Evolutionary conservation across 2,888 invertebrate genomes (phyloP).

Genomic region (Pseudanteris insignis): DNA sequence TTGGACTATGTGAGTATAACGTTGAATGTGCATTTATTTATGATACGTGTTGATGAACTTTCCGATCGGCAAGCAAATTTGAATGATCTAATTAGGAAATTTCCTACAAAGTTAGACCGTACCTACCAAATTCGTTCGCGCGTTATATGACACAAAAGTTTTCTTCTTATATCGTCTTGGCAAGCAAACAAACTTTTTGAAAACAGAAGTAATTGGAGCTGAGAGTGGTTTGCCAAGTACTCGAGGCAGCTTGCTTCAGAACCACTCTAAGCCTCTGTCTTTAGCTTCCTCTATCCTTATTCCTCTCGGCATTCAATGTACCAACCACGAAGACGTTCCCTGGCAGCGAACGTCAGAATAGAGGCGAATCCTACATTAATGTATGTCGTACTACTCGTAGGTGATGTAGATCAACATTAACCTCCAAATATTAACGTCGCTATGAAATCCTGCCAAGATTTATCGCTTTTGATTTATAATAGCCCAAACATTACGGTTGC

Average conservation of each 20-base stretch:
- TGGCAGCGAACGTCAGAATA: constrained; percentile 16
- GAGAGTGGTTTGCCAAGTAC: constrained; percentile 46
- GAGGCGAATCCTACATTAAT: constrained; percentile 33
- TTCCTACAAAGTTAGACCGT: neutral
- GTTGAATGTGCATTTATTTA: too few relatives aligned
- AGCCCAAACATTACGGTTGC: too few relatives aligned
- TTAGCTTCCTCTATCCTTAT: constrained; percentile 26
- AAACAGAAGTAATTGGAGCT: constrained; percentile 44
- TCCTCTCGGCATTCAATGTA: constrained; percentile 6
- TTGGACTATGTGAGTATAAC: too few relatives aligned
- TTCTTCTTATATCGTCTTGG: constrained; percentile 34
- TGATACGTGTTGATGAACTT: too few relatives aligned
- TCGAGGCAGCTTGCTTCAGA: constrained; percentile 39
- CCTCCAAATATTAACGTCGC: too few relatives aligned
- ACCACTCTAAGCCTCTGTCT: constrained; percentile 39
- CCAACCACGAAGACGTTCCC: constrained; percentile 14
- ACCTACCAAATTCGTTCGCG: constrained; percentile 15
- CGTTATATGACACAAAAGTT: constrained; percentile 19
- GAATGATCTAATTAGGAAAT: too few relatives aligned
- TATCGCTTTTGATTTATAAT: too few relatives aligned
- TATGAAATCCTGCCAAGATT: too few relatives aligned
- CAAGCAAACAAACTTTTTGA: constrained; percentile 37
- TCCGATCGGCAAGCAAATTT: too few relatives aligned
- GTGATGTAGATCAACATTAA: constrained; percentile 28
- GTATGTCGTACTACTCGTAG: constrained; percentile 29